Evolutionary conservation across 2,113 vertebrate genomes (phyloP).

Genomic region (Menidia beryllina): DNA sequence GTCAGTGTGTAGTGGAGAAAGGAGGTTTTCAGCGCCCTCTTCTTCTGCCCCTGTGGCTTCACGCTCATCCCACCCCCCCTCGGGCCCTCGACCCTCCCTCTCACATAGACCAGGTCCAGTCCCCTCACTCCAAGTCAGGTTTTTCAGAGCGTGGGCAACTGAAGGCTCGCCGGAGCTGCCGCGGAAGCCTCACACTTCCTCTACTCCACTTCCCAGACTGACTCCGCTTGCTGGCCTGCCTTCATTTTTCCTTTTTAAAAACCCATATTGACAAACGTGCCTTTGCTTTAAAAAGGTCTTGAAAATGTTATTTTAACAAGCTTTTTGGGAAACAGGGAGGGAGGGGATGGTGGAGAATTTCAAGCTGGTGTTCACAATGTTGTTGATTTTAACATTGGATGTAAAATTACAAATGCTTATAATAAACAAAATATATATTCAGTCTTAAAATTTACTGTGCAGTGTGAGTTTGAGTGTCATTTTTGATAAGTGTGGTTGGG

Average conservation of each 20-base stretch:
- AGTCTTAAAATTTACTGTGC: constrained; percentile 82
- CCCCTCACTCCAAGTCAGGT: constrained; percentile 59
- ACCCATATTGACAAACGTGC: constrained; percentile 81
- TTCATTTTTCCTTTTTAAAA: constrained; percentile 78
- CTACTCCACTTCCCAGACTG: constrained; percentile 60
- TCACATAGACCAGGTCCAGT: constrained; percentile 37
- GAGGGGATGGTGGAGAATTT: constrained; percentile 28
- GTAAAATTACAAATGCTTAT: constrained; percentile 85
- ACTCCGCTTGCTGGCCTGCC: constrained; percentile 75
- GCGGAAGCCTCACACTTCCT: constrained; percentile 54
- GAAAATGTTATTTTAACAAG: constrained; percentile 78
- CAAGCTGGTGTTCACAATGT: constrained; percentile 72
- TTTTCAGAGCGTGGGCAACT: constrained; percentile 53
- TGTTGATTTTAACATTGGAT: constrained; percentile 81
- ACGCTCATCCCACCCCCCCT: constrained; percentile 49
- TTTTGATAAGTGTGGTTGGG: constrained; percentile 78
- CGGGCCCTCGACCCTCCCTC: constrained; percentile 23
- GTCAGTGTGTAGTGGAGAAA: constrained; percentile 50
- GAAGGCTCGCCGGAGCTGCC: constrained; percentile 41
- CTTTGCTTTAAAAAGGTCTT: constrained; percentile 83
- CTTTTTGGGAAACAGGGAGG: constrained; percentile 59
- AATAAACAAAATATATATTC: constrained; percentile 85
- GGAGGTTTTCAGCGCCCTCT: constrained; percentile 52
- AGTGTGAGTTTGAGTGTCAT: constrained; percentile 80
- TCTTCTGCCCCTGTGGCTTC: constrained; percentile 56